Percentiles rank a stretch among this genome's conserved stretches.
These are phyloP conservation scores for Thymelicus lineola DNA, from an alignment of 2,888 invertebrate genomes.

Conservation along the genomic window DNA sequence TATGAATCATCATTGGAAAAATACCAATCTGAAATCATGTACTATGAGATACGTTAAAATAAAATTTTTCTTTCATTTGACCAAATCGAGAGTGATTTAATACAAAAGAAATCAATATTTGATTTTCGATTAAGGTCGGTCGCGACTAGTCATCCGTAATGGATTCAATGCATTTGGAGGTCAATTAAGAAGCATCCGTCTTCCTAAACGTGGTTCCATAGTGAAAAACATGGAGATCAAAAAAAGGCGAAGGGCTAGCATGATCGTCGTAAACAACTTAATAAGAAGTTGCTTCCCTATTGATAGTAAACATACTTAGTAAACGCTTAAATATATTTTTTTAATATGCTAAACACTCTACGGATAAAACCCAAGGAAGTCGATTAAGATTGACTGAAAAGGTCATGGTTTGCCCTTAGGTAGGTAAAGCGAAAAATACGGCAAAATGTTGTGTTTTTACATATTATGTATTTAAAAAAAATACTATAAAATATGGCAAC, in stretches of 20 bases:
- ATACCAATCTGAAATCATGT: no score
- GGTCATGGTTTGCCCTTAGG: not conserved
- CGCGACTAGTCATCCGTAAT: slow-evolving; percentile 43
- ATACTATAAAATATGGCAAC: no score
- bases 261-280: slow-evolving; percentile 58
- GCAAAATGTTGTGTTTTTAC: not conserved
- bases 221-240: slow-evolving; percentile 55
- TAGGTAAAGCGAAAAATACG: not conserved
- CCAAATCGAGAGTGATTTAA: not conserved
- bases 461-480: no score
- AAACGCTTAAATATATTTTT: slow-evolving; percentile 8
- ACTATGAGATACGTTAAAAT: no score
- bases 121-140: slow-evolving; percentile 25
- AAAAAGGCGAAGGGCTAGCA: slow-evolving; percentile 58
- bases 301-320: slow-evolving; percentile 38
- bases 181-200: slow-evolving; percentile 51
- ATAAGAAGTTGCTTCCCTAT: slow-evolving; percentile 55
- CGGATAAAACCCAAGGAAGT: slow-evolving; percentile 9
- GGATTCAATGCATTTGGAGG: slow-evolving; percentile 52
- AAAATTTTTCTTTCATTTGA: not conserved
- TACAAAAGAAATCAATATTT: slow-evolving; percentile 27
- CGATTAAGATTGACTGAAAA: not conserved
- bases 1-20: no score
- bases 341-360: not conserved
- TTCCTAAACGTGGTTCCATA: slow-evolving; percentile 57